phyloP scores from a whole-genome alignment of 2,888 invertebrate species.

The Ectemnius cavifrons region DNA sequence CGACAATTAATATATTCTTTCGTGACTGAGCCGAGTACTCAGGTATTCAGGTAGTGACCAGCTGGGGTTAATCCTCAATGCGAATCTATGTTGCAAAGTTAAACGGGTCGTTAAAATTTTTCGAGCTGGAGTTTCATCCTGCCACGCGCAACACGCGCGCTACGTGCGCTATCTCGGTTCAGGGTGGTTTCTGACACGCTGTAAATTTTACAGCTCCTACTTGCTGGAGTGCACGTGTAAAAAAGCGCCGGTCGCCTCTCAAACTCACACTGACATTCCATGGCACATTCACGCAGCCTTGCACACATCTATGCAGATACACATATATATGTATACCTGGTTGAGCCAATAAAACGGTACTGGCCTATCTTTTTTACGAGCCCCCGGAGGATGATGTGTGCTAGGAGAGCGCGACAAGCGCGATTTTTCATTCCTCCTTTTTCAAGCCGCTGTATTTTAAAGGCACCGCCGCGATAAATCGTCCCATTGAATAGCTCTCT shows the following conservation, averaged over 20 bases:
- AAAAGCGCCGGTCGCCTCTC: constrained; percentile 2
- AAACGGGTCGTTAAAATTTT: constrained; percentile 12
- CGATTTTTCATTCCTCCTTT: constrained; percentile 20
- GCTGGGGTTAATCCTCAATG: constrained; percentile 8
- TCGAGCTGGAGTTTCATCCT: constrained; percentile 21
- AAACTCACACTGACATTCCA: background rate
- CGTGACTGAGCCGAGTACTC: too few species aligned
- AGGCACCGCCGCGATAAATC: constrained; percentile 16
- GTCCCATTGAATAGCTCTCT: constrained; percentile 32
- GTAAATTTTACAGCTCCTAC: constrained; percentile 30
- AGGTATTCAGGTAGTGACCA: too few species aligned
- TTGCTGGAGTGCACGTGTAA: constrained; percentile 3
- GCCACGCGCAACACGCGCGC: constrained; percentile 10
- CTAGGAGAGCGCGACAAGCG: constrained; percentile 14
- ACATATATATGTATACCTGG: background rate
- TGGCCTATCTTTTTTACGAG: constrained; percentile 33
- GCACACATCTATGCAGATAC: too few species aligned
- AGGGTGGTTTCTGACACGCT: background rate
- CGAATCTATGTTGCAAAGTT: background rate
- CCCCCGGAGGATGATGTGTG: constrained; percentile 15
- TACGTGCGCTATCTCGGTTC: constrained; percentile 30
- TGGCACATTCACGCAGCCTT: background rate
- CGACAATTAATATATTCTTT: too few species aligned
- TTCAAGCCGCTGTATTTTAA: constrained; percentile 15
- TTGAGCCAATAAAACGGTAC: constrained; percentile 35